Percentiles rank a stretch among this genome's conserved stretches.
These are phyloP conservation scores for Petroica traversi DNA, from an alignment of 2,113 vertebrate species.

Conservation along the genomic window DNA sequence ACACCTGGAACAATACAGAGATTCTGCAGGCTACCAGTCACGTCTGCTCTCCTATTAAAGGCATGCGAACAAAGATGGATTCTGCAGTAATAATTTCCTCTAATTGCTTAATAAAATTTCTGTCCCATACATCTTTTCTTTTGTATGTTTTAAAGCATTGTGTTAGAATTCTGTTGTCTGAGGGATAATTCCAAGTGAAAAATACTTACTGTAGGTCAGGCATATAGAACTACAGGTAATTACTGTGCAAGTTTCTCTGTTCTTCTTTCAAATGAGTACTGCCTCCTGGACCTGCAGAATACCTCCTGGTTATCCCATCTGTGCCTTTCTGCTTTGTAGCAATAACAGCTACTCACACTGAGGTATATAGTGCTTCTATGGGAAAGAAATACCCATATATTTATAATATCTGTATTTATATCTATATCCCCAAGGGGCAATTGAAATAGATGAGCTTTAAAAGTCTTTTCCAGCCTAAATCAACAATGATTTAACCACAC, in stretches of 20 bases:
- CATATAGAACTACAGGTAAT: neutral
- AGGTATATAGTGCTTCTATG: neutral
- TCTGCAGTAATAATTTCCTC: neutral
- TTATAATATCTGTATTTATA: neutral
- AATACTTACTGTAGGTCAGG: neutral
- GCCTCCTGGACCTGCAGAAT: neutral
- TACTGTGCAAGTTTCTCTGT: neutral
- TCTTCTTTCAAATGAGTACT: neutral
- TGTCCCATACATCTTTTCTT: neutral
- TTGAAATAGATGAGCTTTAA: neutral
- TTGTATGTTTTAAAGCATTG: neutral
- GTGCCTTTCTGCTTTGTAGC: neutral
- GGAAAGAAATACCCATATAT: neutral
- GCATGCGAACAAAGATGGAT: neutral
- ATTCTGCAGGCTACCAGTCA: conserved; percentile 2
- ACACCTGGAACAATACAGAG: neutral
- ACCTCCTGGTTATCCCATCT: neutral
- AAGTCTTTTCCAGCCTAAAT: neutral
- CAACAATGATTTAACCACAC: neutral
- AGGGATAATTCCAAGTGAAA: neutral
- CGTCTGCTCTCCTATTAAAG: neutral
- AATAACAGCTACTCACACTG: fast-evolving
- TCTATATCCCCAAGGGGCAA: neutral
- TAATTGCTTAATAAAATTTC: neutral
- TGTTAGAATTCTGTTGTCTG: neutral